Evolutionary conservation across 1,140 invertebrate species (phyloP).

Genomic region (Pomacea maculata): DNA sequence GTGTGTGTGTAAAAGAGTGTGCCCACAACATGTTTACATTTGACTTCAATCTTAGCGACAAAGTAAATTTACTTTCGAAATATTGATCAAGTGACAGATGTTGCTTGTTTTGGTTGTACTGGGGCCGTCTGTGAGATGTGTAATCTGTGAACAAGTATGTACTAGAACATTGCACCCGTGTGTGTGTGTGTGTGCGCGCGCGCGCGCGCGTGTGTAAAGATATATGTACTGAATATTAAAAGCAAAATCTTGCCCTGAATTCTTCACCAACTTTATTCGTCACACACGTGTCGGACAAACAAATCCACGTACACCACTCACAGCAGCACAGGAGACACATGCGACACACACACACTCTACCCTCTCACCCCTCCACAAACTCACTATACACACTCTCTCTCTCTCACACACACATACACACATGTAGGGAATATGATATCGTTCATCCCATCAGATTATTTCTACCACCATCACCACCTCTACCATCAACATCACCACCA

Average conservation of each 20-base stretch:
- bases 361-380: neutral
- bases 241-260: neutral
- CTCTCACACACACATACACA: neutral
- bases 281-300: neutral
- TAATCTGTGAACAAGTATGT: neutral
- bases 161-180: neutral
- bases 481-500: neutral
- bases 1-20: neutral
- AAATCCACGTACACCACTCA: neutral
- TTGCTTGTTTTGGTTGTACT: neutral
- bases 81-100: neutral
- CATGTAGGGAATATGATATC: neutral
- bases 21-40: neutral
- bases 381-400: too few relatives aligned
- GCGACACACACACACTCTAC: neutral
- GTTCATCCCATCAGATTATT: neutral
- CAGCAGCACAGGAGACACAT: neutral
- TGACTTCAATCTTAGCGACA: neutral
- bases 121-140: neutral
- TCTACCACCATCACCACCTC: neutral
- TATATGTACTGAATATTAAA: neutral
- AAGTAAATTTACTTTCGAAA: neutral
- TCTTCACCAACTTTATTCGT: neutral
- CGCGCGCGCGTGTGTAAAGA: neutral
- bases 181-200: conserved; percentile 3